Evolutionary conservation across 2,888 invertebrate genomes (phyloP).

Genomic region (Nowickia ferox): DNA sequence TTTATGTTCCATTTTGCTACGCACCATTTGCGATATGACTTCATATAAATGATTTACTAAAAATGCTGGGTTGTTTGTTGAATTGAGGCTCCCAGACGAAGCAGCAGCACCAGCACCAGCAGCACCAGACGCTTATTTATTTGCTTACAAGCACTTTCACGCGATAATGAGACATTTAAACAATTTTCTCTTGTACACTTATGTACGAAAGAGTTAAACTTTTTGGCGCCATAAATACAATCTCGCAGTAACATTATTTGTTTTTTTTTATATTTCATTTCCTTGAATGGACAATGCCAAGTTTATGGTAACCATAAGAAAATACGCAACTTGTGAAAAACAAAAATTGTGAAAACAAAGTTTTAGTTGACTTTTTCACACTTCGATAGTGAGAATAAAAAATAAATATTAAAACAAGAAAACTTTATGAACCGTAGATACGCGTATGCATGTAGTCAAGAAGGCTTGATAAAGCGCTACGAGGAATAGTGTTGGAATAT

Average conservation of each 20-base stretch:
- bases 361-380: slow-evolving; percentile 61
- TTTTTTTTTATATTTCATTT: slow-evolving; percentile 5
- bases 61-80: slow-evolving; percentile 21
- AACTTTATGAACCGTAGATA: neutral
- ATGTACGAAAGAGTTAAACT: slow-evolving; percentile 67
- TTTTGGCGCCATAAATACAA: slow-evolving; percentile 69
- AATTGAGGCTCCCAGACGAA: slow-evolving; percentile 35
- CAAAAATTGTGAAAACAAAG: slow-evolving; percentile 6
- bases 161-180: slow-evolving; percentile 54
- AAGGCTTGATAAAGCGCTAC: neutral
- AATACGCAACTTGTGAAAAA: slow-evolving; percentile 19
- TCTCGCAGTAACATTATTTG: slow-evolving; percentile 54
- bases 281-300: slow-evolving; percentile 65
- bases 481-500: neutral
- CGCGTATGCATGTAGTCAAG: neutral
- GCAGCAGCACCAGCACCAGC: too few relatives aligned
- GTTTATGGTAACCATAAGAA: slow-evolving; percentile 52
- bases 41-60: slow-evolving; percentile 61
- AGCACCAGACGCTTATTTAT: slow-evolving; percentile 39
- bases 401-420: neutral
- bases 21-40: slow-evolving; percentile 65
- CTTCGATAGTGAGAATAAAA: slow-evolving; percentile 35
- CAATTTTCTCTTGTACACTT: slow-evolving; percentile 15
- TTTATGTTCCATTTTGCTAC: slow-evolving; percentile 41
- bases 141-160: slow-evolving; percentile 60